These are phyloP conservation scores for Branchinecta sandiegonensis DNA, from an alignment of 2,888 invertebrate genomes.

Conservation along the genomic window DNA sequence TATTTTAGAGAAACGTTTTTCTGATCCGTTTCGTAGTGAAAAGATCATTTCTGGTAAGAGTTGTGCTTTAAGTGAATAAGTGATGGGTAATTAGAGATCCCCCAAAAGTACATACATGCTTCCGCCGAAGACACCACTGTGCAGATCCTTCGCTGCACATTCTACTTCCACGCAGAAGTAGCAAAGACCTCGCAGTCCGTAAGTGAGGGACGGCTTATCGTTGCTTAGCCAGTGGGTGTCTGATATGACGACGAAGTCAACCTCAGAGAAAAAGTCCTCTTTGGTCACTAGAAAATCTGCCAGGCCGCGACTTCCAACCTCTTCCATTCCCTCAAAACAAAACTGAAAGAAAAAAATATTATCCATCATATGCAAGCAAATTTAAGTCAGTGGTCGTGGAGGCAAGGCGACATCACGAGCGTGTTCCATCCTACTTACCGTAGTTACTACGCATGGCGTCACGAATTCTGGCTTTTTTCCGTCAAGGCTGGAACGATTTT, in stretches of 20 bases:
- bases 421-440: too few relatives aligned
- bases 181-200: constrained; percentile 82
- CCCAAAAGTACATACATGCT: constrained; percentile 49
- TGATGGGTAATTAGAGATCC: too few relatives aligned
- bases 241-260: constrained; percentile 91
- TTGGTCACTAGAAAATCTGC: constrained; percentile 59
- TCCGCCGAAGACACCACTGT: constrained; percentile 92
- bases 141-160: constrained; percentile 80
- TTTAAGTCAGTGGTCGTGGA: too few relatives aligned
- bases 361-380: too few relatives aligned
- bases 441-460: too few relatives aligned
- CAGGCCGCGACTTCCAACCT: constrained; percentile 89
- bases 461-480: too few relatives aligned
- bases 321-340: constrained; percentile 96
- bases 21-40: too few relatives aligned
- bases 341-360: constrained; percentile 42
- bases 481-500: too few relatives aligned
- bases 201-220: constrained; percentile 87
- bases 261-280: constrained; percentile 58
- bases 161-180: constrained; percentile 78
- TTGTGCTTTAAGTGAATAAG: too few relatives aligned
- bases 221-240: constrained; percentile 98
- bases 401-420: too few relatives aligned
- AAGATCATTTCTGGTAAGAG: too few relatives aligned
- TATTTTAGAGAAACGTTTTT: too few relatives aligned